Conservation (phyloP, 2,797 vertebrate species). For the Helicolenus hilgendorfi region DNA sequence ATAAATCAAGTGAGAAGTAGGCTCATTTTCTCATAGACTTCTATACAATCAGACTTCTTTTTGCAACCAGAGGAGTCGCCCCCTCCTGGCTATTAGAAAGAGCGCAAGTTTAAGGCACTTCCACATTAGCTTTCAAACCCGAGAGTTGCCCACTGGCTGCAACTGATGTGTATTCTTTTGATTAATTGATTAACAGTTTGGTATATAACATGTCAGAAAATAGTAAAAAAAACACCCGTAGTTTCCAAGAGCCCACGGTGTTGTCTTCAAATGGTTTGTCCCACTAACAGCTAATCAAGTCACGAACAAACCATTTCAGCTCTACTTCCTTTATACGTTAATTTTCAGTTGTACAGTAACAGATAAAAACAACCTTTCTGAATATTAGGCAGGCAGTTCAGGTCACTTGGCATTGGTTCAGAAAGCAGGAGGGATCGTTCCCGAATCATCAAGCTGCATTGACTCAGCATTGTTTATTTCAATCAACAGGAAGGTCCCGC, state of each 20-base stretch:
- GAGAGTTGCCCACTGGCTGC: neutral
- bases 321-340: neutral
- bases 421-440: slow-evolving; percentile 52
- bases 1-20: no score
- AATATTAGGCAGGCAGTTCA: slow-evolving; percentile 46
- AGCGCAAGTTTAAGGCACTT: no score
- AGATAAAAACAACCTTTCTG: slow-evolving; percentile 7
- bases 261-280: neutral
- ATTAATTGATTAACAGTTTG: neutral
- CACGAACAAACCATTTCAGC: neutral
- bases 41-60: no score
- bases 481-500: slow-evolving; percentile 18
- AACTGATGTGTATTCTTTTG: neutral
- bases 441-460: slow-evolving; percentile 60
- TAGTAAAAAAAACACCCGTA: neutral
- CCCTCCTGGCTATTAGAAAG: rapidly evolving
- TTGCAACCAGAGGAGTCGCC: no score
- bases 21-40: no score
- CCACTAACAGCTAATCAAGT: neutral
- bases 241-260: neutral
- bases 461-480: slow-evolving; percentile 76
- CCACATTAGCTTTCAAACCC: rapidly evolving
- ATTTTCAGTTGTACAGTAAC: neutral
- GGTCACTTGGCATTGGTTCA: slow-evolving; percentile 61
- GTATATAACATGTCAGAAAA: neutral